Evolutionary conservation across 2,888 invertebrate species (phyloP).

Genomic region (Oasisia sp.): DNA sequence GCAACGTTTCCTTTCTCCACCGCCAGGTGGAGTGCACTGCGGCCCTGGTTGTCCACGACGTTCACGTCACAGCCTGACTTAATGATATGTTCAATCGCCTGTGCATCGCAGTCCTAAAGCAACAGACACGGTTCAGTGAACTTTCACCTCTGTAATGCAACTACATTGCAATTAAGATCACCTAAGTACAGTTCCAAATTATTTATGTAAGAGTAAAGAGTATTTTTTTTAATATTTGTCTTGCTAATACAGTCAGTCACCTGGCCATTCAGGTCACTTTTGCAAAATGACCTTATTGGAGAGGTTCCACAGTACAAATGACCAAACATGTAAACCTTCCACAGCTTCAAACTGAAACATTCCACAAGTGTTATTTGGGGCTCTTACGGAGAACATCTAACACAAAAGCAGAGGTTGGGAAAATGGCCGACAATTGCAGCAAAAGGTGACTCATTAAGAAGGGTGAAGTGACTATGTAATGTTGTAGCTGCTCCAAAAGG

Average conservation of each 20-base stretch:
- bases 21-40: constrained; percentile 26
- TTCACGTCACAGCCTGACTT: constrained; percentile 32
- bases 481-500: no score
- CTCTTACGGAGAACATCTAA: not conserved
- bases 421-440: not conserved
- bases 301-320: no score
- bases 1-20: constrained; percentile 18
- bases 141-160: not conserved
- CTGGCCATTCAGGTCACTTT: no score
- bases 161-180: no score
- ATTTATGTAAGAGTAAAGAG: no score
- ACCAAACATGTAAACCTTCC: no score
- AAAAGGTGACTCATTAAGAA: no score
- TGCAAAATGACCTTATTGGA: no score
- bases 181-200: no score
- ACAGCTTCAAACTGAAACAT: not conserved
- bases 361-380: not conserved
- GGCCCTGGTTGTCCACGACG: constrained; percentile 25
- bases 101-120: not conserved
- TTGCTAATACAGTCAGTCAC: no score
- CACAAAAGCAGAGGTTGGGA: not conserved
- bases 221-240: no score
- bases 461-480: no score
- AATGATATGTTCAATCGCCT: constrained; percentile 19
- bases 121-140: not conserved